Evolutionary conservation across 2,113 vertebrate genomes (phyloP), one percentile per base, ranked within the genome.

Genomic region (Paramisgurnus dabryanus): DNA sequence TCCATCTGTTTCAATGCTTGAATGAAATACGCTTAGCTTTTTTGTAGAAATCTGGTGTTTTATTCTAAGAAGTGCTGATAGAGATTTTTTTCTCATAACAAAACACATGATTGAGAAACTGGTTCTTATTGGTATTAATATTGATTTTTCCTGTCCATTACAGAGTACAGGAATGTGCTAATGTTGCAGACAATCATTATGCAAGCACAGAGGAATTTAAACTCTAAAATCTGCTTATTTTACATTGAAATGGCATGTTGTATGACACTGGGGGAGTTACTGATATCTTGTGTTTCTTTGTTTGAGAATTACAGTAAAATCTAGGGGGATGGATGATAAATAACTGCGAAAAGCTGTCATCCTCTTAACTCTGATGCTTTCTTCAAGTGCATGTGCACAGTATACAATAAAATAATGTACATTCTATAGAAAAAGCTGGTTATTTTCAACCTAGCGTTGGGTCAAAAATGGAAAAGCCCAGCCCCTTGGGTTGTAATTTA

Each of bases 21-120:
- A 17, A 67, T 64, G 64, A 81, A 83, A 71, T 53, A 64, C 66
- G 83, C 65, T 80, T 72, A 72, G 64, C 79, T 73, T 86, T 75
- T 77, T 45, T 68, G 22, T 18, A 58, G 61, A 34, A 53, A 57
- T 34, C 10, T 12, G 57, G 4, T 71, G 18, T 66, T 77, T 75
- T 74, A 67, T 61, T 55, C 10, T 40, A 76, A 53, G 68, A 78
- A 74, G 69, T 18, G 2, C 18, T 45, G 40, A 8, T 18, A 68
- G 15, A 49, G 55, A 68, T 66, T 53, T 76, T 22, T 60, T 77
- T 64, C 61, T n/a, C 68, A 67, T 73, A 77, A 77, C 55, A 27
- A 43, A 71, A 55, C 58, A 22, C 64, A 66, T 50, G 67, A 49
- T 5, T 45, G 34, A 41, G 6, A 40, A 75, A 5, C 41, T 45